Conservation (phyloP, 2,113 vertebrate genomes). For the Brevimyrus niger region DNA sequence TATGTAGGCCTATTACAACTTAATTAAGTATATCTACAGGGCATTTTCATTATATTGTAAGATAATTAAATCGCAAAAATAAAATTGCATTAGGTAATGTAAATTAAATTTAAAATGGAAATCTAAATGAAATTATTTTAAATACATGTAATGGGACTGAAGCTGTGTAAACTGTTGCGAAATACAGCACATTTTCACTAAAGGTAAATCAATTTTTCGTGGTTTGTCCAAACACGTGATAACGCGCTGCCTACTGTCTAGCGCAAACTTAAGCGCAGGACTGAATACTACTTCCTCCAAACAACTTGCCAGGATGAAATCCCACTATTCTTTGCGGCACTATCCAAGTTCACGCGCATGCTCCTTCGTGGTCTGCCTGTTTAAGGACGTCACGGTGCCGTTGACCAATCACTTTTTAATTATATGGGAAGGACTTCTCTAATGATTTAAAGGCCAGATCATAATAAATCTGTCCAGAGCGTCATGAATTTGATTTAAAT, state of each 20-base stretch:
- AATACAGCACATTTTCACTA: background rate
- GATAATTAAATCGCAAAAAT: background rate
- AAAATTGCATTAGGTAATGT: background rate
- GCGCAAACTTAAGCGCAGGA: background rate
- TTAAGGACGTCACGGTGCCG: background rate
- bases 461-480: conserved; percentile 62
- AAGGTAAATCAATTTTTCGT: background rate
- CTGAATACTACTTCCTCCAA: conserved; percentile 16
- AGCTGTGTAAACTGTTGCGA: background rate
- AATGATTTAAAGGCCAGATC: conserved; percentile 54
- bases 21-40: background rate
- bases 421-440: conserved; percentile 22
- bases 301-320: conserved; percentile 12
- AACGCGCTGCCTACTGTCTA: background rate
- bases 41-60: background rate
- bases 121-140: background rate
- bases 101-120: background rate
- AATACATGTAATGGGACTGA: background rate
- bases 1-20: background rate
- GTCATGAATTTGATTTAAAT: conserved; percentile 62
- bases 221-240: background rate
- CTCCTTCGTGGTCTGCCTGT: conserved; percentile 8
- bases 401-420: conserved; percentile 49
- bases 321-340: conserved; percentile 42
- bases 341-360: conserved; percentile 28